Conservation (phyloP, 2,888 invertebrate genomes). For the Neoascia interrupta region DNA sequence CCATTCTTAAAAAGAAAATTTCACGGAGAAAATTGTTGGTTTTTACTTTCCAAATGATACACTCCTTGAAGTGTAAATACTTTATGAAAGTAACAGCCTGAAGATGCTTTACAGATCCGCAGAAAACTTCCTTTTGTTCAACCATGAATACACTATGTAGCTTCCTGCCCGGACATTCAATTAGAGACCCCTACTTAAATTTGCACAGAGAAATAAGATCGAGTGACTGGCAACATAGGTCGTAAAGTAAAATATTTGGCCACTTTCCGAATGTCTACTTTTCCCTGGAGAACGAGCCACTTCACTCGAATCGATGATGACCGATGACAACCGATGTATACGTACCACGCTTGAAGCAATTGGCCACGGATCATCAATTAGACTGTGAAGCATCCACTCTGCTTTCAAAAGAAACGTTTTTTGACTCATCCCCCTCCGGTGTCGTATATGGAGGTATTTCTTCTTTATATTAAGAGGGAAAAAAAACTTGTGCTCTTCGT, state of each 20-base stretch:
- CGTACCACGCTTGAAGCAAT: slow-evolving; percentile 34
- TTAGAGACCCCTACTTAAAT: slow-evolving; percentile 29
- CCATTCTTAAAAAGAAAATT: too few relatives aligned
- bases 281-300: slow-evolving; percentile 36
- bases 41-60: too few relatives aligned
- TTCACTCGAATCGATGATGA: slow-evolving; percentile 34
- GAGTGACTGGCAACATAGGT: slow-evolving; percentile 13
- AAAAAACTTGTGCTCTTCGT: background rate
- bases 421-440: slow-evolving; percentile 1
- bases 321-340: slow-evolving; percentile 22
- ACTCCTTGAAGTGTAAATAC: too few relatives aligned
- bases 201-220: background rate
- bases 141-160: background rate
- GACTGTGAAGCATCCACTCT: slow-evolving; percentile 21
- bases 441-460: background rate
- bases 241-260: slow-evolving; percentile 37
- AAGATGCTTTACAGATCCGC: too few relatives aligned
- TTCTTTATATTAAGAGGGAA: background rate
- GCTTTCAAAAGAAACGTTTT: slow-evolving; percentile 34
- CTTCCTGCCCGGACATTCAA: slow-evolving; percentile 34
- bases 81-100: too few relatives aligned
- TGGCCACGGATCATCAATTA: slow-evolving; percentile 66
- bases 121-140: slow-evolving; percentile 2
- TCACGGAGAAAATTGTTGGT: too few relatives aligned
- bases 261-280: slow-evolving; percentile 19